Evolutionary conservation across 2,888 invertebrate genomes (phyloP), one percentile per base, ranked within the genome.

Genomic region (Zootermopsis nevadensis): DNA sequence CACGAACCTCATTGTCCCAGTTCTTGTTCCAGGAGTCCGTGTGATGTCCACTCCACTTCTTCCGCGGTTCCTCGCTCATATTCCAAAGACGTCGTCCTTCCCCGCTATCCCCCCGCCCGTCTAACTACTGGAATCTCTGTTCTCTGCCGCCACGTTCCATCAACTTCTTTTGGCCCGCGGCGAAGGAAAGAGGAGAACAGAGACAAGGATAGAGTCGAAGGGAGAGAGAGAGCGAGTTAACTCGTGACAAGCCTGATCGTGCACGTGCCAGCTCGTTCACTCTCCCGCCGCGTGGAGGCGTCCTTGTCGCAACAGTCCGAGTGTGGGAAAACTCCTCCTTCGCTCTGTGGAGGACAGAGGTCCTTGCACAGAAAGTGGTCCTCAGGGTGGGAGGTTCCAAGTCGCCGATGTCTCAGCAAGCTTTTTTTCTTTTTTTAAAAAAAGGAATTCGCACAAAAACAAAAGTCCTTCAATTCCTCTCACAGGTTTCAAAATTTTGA

Each of bases 251-350:
- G 79, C 24, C 60, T 27, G 79, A 27, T 79, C 79, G 79, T 79
- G 79, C 79, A 79, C 79, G 79, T 79, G 79, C 79, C 79, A 79
- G 30, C 35, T 35, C 38, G 33, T 77, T 77, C 53, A 53, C 55
- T 77, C 33, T 69, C 69, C 31, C 69, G 69, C 69, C 69, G 69
- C 69, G 69, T 69, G 69, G 69, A 69, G 35, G 60, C 82, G 67
- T 82, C 82, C 77, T 82, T 67, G 82, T 82, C 82, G 66, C 67
- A 35, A 48, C 48, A n/a, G 79, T 35, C 48, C 24, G 82, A 82
- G 66, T 82, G 82, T 82, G 82, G 82, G 82, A 82, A 82, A 82
- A 79, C 82, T 82, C 82, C 82, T 48, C 82, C 82, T 66, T 31
- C 35, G 15, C 12, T 27, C n/a, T 60, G 6, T 8, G 10, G n/a